These are phyloP conservation scores for Mallotus villosus DNA, from an alignment of 2,797 vertebrate genomes.

Conservation along the genomic window DNA sequence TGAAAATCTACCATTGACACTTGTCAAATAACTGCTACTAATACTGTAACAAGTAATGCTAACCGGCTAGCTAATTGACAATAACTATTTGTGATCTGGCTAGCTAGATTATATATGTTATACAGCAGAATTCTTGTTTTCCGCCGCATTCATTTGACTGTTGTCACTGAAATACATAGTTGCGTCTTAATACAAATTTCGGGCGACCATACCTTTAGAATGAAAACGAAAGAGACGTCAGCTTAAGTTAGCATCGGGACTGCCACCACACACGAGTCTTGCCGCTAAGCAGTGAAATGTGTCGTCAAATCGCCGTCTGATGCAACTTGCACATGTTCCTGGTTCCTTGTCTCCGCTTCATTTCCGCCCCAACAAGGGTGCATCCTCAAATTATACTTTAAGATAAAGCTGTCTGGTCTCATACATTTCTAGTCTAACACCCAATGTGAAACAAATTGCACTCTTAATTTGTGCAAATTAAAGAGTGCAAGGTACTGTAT, in stretches of 20 bases:
- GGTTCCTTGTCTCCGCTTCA: slow-evolving; percentile 43
- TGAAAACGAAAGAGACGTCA: slow-evolving; percentile 53
- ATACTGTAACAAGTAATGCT: neutral
- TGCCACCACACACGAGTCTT: slow-evolving; percentile 36
- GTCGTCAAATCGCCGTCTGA: slow-evolving; percentile 53
- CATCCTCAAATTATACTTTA: slow-evolving; percentile 4
- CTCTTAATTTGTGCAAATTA: slow-evolving; percentile 4
- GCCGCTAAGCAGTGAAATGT: slow-evolving; percentile 9
- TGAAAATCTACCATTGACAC: neutral
- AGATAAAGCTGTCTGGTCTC: neutral
- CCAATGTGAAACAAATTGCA: neutral
- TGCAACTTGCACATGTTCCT: slow-evolving; percentile 65
- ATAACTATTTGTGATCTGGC: slow-evolving; percentile 12
- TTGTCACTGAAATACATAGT: neutral
- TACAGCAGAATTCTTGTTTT: neutral
- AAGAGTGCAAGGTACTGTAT: neutral
- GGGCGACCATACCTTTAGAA: slow-evolving; percentile 53
- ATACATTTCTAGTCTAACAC: neutral
- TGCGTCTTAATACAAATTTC: neutral
- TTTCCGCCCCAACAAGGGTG: slow-evolving; percentile 54
- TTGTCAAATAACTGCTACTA: neutral
- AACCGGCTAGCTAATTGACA: neutral
- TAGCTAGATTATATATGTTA: slow-evolving; percentile 41
- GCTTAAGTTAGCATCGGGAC: slow-evolving; percentile 33
- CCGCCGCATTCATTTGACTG: no score